These are phyloP conservation scores for Cerastis rubricosa DNA, from an alignment of 2,888 invertebrate species.

Conservation along the genomic window DNA sequence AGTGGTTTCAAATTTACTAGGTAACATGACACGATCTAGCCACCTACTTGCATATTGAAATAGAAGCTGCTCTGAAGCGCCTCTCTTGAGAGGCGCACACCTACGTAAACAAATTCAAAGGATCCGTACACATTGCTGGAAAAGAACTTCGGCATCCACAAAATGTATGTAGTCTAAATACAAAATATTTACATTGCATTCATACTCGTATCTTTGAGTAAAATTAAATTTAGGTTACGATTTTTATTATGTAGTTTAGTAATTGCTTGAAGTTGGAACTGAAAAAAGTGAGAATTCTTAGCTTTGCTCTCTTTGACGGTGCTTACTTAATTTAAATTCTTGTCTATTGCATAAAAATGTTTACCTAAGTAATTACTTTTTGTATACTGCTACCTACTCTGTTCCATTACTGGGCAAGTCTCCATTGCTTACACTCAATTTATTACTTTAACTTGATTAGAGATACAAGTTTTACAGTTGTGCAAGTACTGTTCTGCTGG, in stretches of 20 bases:
- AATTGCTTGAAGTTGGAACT: too few relatives aligned
- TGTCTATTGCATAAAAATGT: too few relatives aligned
- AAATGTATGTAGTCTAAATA: constrained; percentile 24
- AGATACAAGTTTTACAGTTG: neutral
- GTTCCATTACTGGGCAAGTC: too few relatives aligned
- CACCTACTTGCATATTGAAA: constrained; percentile 61
- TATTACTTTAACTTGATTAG: too few relatives aligned
- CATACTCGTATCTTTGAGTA: neutral
- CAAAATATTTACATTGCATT: constrained; percentile 26
- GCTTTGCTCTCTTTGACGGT: too few relatives aligned
- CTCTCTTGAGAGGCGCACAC: constrained; percentile 41
- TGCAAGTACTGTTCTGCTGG: neutral
- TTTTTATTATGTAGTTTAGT: too few relatives aligned
- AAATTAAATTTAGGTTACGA: too few relatives aligned
- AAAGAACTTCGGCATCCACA: constrained; percentile 19
- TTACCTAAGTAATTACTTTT: too few relatives aligned
- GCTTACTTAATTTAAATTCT: too few relatives aligned
- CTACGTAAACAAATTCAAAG: constrained; percentile 59
- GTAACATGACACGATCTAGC: constrained; percentile 44
- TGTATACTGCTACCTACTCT: too few relatives aligned
- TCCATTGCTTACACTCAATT: too few relatives aligned
- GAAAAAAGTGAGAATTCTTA: too few relatives aligned
- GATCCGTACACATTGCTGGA: constrained; percentile 38
- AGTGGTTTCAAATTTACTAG: constrained; percentile 47
- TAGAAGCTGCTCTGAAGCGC: constrained; percentile 26